phyloP scores from a whole-genome alignment of 2,888 invertebrate genomes.

The Labia minor region DNA sequence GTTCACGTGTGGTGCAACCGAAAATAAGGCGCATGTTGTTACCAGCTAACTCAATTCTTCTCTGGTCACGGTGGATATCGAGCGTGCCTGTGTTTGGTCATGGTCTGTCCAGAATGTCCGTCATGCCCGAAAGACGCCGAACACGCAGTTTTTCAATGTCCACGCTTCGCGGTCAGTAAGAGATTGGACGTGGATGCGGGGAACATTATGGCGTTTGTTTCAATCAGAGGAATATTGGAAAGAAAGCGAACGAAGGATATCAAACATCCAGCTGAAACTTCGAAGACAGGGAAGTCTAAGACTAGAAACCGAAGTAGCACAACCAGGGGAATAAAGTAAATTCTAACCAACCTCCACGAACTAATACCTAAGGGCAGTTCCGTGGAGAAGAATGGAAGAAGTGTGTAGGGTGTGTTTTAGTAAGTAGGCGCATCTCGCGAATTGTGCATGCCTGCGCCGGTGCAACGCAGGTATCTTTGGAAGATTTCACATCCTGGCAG shows the following conservation, averaged over 20 bases:
- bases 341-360: background rate
- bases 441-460: conserved; percentile 1
- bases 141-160: background rate
- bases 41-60: background rate
- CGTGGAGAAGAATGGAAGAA: background rate
- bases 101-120: background rate
- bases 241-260: background rate
- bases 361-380: background rate
- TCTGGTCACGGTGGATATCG: conserved; percentile 13
- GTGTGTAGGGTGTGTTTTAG: conserved; percentile 5
- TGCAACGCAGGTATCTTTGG: background rate
- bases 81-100: background rate
- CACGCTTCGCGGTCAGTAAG: background rate
- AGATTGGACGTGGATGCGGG: background rate
- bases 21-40: background rate
- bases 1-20: background rate
- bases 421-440: background rate
- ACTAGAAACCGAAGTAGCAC: background rate
- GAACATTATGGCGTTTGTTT: background rate
- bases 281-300: background rate
- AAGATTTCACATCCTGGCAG: conserved; percentile 4
- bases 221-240: background rate
- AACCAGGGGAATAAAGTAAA: background rate
- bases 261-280: background rate
- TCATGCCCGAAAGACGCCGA: background rate